A percentile compares a stretch with the other conserved stretches of the same genome.
Conservation (phyloP, 2,888 invertebrate genomes). For the Trichopria drosophilae region DNA sequence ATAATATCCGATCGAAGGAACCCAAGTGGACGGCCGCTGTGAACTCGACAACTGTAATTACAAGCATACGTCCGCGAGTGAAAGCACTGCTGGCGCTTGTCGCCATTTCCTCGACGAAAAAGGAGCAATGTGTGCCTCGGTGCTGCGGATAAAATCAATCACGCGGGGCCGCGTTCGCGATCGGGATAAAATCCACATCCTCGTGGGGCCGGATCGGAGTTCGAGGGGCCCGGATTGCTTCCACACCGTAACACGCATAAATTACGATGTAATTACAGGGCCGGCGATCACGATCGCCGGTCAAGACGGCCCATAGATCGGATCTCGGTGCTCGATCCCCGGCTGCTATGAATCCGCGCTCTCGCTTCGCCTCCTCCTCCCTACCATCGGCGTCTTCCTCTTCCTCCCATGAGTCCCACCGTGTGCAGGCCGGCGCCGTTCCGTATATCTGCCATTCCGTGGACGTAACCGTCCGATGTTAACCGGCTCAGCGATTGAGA, state of each 20-base stretch:
- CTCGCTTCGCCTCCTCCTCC: slow-evolving; percentile 4
- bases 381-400: slow-evolving; percentile 1
- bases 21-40: too few species aligned
- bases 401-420: slow-evolving; percentile 6
- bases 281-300: slow-evolving; percentile 52
- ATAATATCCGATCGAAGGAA: too few species aligned
- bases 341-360: slow-evolving; percentile 6
- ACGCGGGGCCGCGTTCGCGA: slow-evolving; percentile 27
- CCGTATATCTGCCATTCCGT: slow-evolving; percentile 18
- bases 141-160: slow-evolving; percentile 34
- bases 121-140: slow-evolving; percentile 3
- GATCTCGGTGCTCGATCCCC: slow-evolving; percentile 37
- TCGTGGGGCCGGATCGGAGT: slow-evolving; percentile 28
- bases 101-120: slow-evolving; percentile 20
- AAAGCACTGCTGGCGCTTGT: slow-evolving; percentile 5
- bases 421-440: slow-evolving; percentile 14
- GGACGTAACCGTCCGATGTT: slow-evolving; percentile 33
- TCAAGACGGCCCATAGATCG: slow-evolving; percentile 48
- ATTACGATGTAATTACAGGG: slow-evolving; percentile 57
- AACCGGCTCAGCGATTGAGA: slow-evolving; percentile 38
- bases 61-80: slow-evolving; percentile 18
- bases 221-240: slow-evolving; percentile 36
- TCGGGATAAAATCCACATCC: slow-evolving; percentile 39
- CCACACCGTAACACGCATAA: slow-evolving; percentile 55
- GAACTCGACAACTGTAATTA: slow-evolving; percentile 28